Percentiles rank a stretch among this genome's conserved stretches.
Conservation (phyloP, 2,888 invertebrate species). For the Tipula lateralis region DNA sequence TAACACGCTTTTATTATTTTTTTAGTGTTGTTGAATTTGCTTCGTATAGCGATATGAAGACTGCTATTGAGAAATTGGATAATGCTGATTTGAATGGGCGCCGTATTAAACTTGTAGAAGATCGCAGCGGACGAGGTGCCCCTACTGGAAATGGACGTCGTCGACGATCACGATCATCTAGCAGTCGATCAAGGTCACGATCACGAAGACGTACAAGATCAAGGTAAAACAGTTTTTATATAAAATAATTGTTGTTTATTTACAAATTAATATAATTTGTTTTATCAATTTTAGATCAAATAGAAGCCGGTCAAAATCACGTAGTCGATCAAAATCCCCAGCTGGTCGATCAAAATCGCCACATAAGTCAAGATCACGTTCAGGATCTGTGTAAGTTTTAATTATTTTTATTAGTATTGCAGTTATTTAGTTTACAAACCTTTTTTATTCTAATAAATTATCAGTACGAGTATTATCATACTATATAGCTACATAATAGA, state of each 20-base stretch:
- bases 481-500: no score
- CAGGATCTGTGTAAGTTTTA: slow-evolving; percentile 66
- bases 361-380: slow-evolving; percentile 71
- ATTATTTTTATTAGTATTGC: neutral
- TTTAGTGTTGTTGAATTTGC: slow-evolving; percentile 94
- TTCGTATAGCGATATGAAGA: slow-evolving; percentile 90
- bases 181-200: slow-evolving; percentile 64
- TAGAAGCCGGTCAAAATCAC: slow-evolving; percentile 48
- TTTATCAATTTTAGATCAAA: no score
- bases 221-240: slow-evolving; percentile 28
- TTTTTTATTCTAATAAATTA: no score
- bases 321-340: slow-evolving; percentile 52
- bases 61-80: slow-evolving; percentile 93
- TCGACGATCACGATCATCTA: slow-evolving; percentile 68
- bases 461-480: no score
- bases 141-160: slow-evolving; percentile 51
- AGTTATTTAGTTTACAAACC: no score
- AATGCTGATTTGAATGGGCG: slow-evolving; percentile 95
- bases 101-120: slow-evolving; percentile 85
- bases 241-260: neutral
- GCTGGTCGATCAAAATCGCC: slow-evolving; percentile 61
- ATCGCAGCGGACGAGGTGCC: slow-evolving; percentile 60
- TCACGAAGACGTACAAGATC: slow-evolving; percentile 60
- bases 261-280: no score
- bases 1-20: neutral